phyloP scores from a whole-genome alignment of 2,113 vertebrate genomes.

The Oryzias celebensis region DNA sequence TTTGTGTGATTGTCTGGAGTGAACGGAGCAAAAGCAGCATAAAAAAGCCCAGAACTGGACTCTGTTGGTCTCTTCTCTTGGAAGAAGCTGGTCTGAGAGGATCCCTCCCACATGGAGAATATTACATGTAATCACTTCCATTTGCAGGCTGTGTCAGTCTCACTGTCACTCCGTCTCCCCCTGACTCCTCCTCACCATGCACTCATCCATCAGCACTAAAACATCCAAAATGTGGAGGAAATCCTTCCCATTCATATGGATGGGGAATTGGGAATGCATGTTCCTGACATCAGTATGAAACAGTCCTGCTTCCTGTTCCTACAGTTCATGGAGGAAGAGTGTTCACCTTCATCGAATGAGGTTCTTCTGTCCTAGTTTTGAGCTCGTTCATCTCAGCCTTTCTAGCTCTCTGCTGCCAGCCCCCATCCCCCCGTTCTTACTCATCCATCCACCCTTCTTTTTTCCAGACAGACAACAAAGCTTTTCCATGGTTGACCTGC shows the following conservation, averaged over 20 bases:
- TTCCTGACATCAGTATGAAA: not conserved
- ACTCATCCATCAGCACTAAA: constrained; percentile 62
- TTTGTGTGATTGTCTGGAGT: constrained; percentile 42
- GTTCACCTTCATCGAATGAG: not conserved
- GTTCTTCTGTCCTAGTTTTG: constrained; percentile 10
- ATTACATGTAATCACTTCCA: constrained; percentile 80
- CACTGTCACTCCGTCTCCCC: constrained; percentile 57
- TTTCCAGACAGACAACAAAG: constrained; percentile 60
- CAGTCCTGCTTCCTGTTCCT: too few relatives aligned
- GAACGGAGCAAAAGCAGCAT: constrained; percentile 68
- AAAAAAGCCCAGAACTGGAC: constrained; percentile 59
- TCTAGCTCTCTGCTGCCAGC: constrained; percentile 13
- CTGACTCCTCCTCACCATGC: constrained; percentile 58
- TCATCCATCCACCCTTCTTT: constrained; percentile 53
- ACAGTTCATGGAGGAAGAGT: too few relatives aligned
- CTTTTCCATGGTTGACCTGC: constrained; percentile 72
- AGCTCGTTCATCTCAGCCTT: constrained; percentile 6
- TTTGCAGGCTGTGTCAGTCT: constrained; percentile 62
- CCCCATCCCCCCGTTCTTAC: constrained; percentile 18
- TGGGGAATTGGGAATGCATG: constrained; percentile 24
- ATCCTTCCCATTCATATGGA: constrained; percentile 52
- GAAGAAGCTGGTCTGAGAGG: constrained; percentile 70
- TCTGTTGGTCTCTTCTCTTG: constrained; percentile 58
- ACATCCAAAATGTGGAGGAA: constrained; percentile 57
- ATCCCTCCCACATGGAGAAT: constrained; percentile 78